These are phyloP conservation scores for Spisula subtruncata DNA, from an alignment of 2,888 invertebrate species.

Conservation along the genomic window DNA sequence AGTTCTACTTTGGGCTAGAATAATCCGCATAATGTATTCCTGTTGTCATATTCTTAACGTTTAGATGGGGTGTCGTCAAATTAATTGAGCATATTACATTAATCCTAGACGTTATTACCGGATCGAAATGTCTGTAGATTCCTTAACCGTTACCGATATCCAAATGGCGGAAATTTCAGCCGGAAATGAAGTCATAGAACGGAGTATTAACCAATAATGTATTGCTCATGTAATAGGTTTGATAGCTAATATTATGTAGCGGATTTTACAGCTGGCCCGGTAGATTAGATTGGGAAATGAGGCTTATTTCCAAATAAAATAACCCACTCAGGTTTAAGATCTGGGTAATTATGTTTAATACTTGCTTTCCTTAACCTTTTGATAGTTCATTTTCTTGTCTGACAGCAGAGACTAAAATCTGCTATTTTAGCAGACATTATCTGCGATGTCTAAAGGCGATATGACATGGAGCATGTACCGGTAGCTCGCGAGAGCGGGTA, in stretches of 20 bases:
- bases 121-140: neutral
- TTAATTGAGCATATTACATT: neutral
- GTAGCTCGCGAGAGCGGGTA: neutral
- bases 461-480: constrained; percentile 1
- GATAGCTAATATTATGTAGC: neutral
- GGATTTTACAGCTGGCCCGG: neutral
- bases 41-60: neutral
- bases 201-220: neutral
- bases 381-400: neutral
- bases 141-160: neutral
- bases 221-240: neutral
- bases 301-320: neutral
- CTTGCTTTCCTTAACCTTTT: neutral
- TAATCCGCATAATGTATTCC: too few relatives aligned
- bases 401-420: constrained; percentile 4
- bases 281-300: neutral
- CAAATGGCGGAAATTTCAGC: neutral
- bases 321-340: neutral
- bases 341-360: neutral
- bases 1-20: too few relatives aligned
- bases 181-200: neutral
- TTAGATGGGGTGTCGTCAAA: neutral
- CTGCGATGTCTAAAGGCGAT: neutral
- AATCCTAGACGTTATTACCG: neutral
- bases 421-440: neutral